A percentile compares a stretch with the other conserved stretches of the same genome.
Evolutionary conservation across 1,140 invertebrate species (phyloP).

Genomic region (Heliconius nattereri): DNA sequence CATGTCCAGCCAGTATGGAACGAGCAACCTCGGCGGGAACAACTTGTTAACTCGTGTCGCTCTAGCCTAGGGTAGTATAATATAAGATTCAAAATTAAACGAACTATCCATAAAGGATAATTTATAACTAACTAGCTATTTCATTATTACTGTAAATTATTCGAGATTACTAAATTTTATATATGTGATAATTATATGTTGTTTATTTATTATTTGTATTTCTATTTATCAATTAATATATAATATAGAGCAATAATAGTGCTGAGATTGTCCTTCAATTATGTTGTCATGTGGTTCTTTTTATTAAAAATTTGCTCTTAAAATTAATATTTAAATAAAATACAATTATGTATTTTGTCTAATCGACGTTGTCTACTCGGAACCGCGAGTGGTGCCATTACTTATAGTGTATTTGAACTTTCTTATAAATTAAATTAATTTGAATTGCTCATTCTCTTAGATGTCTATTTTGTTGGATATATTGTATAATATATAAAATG

Average conservation of each 20-base stretch:
- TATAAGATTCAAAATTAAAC: constrained; percentile 65
- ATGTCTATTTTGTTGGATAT: constrained; percentile 18
- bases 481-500: not conserved
- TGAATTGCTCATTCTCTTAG: constrained; percentile 28
- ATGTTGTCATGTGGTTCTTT: constrained; percentile 44
- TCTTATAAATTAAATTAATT: constrained; percentile 3
- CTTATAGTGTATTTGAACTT: constrained; percentile 36
- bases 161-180: constrained; percentile 65
- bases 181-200: constrained; percentile 43
- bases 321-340: constrained; percentile 39
- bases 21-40: constrained; percentile 66
- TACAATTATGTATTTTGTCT: constrained; percentile 40
- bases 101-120: constrained; percentile 60
- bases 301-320: constrained; percentile 39
- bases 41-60: constrained; percentile 68
- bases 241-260: constrained; percentile 59
- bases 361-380: constrained; percentile 37
- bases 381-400: constrained; percentile 42
- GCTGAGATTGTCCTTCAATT: constrained; percentile 43
- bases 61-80: constrained; percentile 68
- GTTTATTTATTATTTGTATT: constrained; percentile 42
- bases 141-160: constrained; percentile 59
- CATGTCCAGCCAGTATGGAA: constrained; percentile 44
- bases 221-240: constrained; percentile 52
- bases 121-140: constrained; percentile 60